Evolutionary conservation across 1,140 invertebrate species (phyloP).

Genomic region (Drosophila mayri): DNA sequence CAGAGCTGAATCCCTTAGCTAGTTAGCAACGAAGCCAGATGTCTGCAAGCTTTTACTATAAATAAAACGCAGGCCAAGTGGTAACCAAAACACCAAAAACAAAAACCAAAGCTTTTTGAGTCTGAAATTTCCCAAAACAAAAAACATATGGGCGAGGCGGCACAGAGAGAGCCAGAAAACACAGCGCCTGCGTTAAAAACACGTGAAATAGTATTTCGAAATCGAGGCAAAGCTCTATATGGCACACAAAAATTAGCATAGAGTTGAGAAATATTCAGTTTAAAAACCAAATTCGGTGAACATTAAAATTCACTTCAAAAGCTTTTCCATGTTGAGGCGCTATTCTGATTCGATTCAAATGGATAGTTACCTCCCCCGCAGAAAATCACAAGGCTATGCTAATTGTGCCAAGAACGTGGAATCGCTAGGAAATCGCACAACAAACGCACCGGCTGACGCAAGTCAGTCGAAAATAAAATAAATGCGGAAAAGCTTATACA

Average conservation of each 20-base stretch:
- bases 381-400: slow-evolving; percentile 59
- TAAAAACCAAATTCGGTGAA: not conserved
- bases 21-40: slow-evolving; percentile 15
- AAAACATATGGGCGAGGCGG: slow-evolving; percentile 60
- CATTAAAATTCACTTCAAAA: not conserved
- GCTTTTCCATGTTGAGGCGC: slow-evolving; percentile 8
- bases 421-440: slow-evolving; percentile 33
- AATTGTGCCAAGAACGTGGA: slow-evolving; percentile 72
- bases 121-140: slow-evolving; percentile 78
- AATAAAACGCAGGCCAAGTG: slow-evolving; percentile 34
- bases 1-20: not conserved
- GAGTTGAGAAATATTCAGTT: slow-evolving; percentile 32
- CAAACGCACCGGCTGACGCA: slow-evolving; percentile 56
- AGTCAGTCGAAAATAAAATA: slow-evolving; percentile 51
- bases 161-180: slow-evolving; percentile 3
- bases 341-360: not conserved
- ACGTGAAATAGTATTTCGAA: slow-evolving; percentile 47
- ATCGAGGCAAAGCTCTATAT: slow-evolving; percentile 22
- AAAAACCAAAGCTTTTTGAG: slow-evolving; percentile 7
- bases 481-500: slow-evolving; percentile 61
- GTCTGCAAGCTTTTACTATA: slow-evolving; percentile 33
- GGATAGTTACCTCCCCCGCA: slow-evolving; percentile 1
- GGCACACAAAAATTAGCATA: slow-evolving; percentile 25
- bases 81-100: slow-evolving; percentile 28
- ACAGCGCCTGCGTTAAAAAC: slow-evolving; percentile 49